phyloP scores from a whole-genome alignment of 2,888 invertebrate genomes.

The Dasypolia templi region DNA sequence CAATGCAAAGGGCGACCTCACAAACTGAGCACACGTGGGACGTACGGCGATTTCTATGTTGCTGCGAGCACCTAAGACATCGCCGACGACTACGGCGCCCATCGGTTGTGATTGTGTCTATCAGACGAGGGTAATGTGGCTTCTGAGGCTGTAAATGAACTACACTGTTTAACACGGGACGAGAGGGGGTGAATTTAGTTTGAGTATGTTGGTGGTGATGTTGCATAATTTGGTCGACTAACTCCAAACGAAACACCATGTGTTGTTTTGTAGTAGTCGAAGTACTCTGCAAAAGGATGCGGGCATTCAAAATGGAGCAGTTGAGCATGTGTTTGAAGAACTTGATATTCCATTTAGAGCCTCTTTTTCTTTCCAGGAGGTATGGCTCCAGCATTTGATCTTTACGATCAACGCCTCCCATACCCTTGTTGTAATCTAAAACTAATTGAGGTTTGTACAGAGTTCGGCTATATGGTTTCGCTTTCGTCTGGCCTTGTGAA shows the following conservation, averaged over 20 bases:
- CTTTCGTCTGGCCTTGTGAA: constrained; percentile 3
- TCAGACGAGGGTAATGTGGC: neutral
- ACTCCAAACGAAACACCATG: neutral
- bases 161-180: neutral
- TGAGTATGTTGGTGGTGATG: neutral
- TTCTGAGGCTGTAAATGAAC: neutral
- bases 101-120: neutral
- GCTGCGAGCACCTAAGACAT: neutral
- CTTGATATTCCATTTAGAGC: neutral
- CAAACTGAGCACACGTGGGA: neutral
- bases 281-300: neutral
- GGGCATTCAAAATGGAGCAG: neutral
- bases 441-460: neutral
- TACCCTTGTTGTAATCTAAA: neutral
- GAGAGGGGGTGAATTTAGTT: rapidly evolving
- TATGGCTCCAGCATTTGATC: constrained; percentile 2
- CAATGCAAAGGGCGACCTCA: neutral
- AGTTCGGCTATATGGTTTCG: neutral
- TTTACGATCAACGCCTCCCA: too few relatives aligned
- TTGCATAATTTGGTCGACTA: too few relatives aligned
- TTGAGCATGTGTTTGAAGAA: neutral
- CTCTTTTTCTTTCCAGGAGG: neutral
- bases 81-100: neutral
- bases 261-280: neutral
- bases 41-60: too few relatives aligned